Conservation (phyloP, 2,888 invertebrate species). For the Lasioglossum marginatum region DNA sequence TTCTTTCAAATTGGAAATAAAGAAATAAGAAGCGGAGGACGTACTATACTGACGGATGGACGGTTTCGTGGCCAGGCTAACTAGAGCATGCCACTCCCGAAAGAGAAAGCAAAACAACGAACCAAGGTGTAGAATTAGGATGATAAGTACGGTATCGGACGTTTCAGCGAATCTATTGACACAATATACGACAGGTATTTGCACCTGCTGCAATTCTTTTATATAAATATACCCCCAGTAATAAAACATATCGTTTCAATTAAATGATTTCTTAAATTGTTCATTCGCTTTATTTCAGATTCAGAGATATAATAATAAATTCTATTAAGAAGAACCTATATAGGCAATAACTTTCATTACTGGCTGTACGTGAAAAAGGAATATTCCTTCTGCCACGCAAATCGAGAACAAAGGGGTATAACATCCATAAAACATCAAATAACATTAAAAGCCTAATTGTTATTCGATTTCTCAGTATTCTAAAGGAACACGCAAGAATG, state of each 20-base stretch:
- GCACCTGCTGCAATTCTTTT: slow-evolving; percentile 12
- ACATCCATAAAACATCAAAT: neutral
- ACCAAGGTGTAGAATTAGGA: slow-evolving; percentile 70
- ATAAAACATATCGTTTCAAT: neutral
- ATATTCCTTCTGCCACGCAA: neutral
- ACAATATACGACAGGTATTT: slow-evolving; percentile 27
- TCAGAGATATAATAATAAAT: neutral
- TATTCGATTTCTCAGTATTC: slow-evolving; percentile 11
- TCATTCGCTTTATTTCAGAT: neutral
- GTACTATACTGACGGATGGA: slow-evolving; percentile 59
- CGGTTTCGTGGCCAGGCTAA: slow-evolving; percentile 77
- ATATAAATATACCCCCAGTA: neutral
- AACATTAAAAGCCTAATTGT: slow-evolving; percentile 8
- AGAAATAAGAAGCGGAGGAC: slow-evolving; percentile 50
- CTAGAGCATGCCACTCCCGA: slow-evolving; percentile 85
- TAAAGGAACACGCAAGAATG: neutral
- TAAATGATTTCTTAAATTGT: neutral
- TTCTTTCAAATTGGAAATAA: slow-evolving; percentile 43
- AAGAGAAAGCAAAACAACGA: slow-evolving; percentile 84
- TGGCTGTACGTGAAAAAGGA: neutral
- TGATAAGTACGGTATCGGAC: slow-evolving; percentile 54
- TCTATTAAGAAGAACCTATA: neutral
- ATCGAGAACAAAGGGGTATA: neutral
- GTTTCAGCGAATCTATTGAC: slow-evolving; percentile 43
- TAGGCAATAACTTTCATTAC: neutral